These are phyloP conservation scores for Rhinolophus ferrumequinum DNA, from an alignment of 2,113 vertebrate genomes.

Conservation along the genomic window DNA sequence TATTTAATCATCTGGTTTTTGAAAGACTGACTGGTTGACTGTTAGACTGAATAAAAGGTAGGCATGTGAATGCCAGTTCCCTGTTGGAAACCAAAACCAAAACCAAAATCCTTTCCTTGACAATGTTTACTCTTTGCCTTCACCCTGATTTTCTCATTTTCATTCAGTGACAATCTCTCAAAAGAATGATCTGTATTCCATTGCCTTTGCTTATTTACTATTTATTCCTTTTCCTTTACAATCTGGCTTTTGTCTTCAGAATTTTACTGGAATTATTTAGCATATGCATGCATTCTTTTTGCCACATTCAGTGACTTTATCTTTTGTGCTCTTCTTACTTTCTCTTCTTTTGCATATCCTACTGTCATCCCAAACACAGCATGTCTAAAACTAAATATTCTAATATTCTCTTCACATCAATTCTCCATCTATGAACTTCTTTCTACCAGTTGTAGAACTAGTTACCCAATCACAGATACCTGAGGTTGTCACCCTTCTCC, in stretches of 20 bases:
- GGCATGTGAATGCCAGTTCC: background rate
- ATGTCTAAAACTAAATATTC: background rate
- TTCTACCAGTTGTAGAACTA: background rate
- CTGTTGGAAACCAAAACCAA: background rate
- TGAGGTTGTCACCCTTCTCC: background rate
- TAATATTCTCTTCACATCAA: background rate
- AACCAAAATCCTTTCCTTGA: background rate
- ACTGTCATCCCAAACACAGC: background rate
- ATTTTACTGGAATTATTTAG: background rate
- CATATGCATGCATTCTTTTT: background rate
- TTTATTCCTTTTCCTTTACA: background rate
- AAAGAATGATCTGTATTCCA: background rate
- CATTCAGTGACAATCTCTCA: background rate
- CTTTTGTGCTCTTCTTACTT: background rate
- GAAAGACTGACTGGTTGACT: background rate
- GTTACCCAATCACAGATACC: background rate
- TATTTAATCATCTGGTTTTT: background rate
- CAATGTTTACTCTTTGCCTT: background rate
- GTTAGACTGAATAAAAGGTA: background rate
- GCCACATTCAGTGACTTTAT: background rate
- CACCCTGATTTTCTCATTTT: background rate
- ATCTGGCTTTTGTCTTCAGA: background rate
- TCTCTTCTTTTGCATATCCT: background rate
- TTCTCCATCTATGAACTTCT: background rate
- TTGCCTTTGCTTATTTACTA: background rate